phyloP scores from a whole-genome alignment of 1,140 invertebrate genomes.

The Drosophila nigromelanica region DNA sequence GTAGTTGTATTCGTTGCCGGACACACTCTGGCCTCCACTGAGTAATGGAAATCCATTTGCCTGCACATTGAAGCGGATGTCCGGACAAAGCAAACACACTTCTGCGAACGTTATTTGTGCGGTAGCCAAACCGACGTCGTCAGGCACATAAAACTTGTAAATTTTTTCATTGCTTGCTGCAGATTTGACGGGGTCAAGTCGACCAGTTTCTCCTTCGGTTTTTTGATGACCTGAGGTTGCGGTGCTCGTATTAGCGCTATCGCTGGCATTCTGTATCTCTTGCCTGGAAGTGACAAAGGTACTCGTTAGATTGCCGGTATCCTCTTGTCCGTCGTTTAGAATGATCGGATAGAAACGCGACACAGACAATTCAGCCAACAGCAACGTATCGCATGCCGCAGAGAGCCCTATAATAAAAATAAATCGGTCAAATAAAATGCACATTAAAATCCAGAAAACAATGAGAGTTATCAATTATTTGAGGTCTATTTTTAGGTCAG shows the following conservation, averaged over 20 bases:
- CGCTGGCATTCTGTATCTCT: conserved; percentile 31
- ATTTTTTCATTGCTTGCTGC: conserved; percentile 56
- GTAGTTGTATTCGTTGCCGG: conserved; percentile 56
- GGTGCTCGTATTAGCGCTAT: conserved; percentile 13
- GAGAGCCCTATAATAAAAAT: conserved; percentile 83
- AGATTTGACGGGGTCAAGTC: conserved; percentile 6
- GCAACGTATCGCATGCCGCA: conserved; percentile 84
- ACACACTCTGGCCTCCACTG: conserved; percentile 1
- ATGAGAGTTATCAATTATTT: too few species aligned
- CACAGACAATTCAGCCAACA: conserved; percentile 78
- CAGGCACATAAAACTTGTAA: conserved; percentile 84
- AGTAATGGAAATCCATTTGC: conserved; percentile 67
- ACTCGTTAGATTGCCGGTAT: conserved; percentile 66
- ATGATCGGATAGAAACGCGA: conserved; percentile 67
- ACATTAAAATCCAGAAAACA: neutral
- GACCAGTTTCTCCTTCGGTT: conserved; percentile 4
- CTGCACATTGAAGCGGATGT: conserved; percentile 68
- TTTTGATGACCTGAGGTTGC: conserved; percentile 17
- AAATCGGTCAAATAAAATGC: neutral
- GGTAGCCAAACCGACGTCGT: conserved; percentile 65
- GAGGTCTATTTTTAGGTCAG: too few species aligned
- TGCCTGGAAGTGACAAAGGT: conserved; percentile 17
- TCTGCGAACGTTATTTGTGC: conserved; percentile 61
- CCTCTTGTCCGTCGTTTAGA: conserved; percentile 65
- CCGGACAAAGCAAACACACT: conserved; percentile 66